Base-by-base conservation (phyloP, 35 echinoderm and acorn worm species). In the Strongylocentrotus purpuratus region DNA sequence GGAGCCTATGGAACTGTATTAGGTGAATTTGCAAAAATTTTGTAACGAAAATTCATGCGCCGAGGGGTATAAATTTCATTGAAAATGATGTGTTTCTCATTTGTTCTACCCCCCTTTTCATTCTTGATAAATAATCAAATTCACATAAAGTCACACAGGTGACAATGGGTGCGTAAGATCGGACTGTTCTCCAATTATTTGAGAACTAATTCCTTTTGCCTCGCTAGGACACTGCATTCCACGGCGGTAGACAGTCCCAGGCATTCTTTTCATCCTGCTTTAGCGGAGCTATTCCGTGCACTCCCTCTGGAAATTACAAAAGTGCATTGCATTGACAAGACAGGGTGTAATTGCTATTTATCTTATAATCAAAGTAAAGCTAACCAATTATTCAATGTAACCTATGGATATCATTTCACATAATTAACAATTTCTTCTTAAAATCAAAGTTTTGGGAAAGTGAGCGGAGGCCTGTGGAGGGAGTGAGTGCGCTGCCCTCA, bases 211-310 rank as follows among this genome's bases (percentile, higher is more conserved):
- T 99, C 97, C 97, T 97, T 94, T 95, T 97, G 98, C 96, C 98
- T 99, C 98, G 98, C 96, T 99, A 99, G 98, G 98, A 99, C 96
- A 99, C 95, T 97, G 96, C 96, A 99, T 99, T 96, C 97, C 98
- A 95, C 94, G 98, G 98, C 97, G 96, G 98, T 99, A 95, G 98
- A 99, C 94, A 95, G 98, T 99, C 98, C 95, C 96, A 95, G 95
- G 98, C 98, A 99, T 99, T 99, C 98, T 99, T 99, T 99, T 99
- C 98, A 99, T 99, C 96, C 96, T 99, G 98, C 98, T 97, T 99
- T 97, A 96, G 98, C 97, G 96, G 95, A 97, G 98, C 96, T 96
- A 95, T 99, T 99, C 96, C 86, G 60, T 92, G 31, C 89, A 94
- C 48, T 93, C 94, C 97, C 91, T 93, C 91, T n/a, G 91, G 91